Evolutionary conservation across 2,888 invertebrate genomes (phyloP), one percentile per base, ranked within the genome.

Genomic region (Idaea dimidiata): DNA sequence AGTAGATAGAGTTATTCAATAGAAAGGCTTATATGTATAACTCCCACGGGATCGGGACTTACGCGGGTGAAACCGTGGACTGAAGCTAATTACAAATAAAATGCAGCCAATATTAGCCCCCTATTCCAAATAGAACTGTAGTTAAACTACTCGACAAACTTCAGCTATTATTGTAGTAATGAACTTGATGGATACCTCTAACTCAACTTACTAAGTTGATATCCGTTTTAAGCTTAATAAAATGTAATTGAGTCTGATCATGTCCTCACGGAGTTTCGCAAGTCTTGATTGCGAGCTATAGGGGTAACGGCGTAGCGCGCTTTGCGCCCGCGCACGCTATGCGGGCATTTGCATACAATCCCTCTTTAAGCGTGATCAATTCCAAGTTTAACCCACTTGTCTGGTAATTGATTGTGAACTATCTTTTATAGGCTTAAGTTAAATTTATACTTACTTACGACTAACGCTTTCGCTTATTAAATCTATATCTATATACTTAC

Each of bases 291-390:
- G 54, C 18, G 62, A 59, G 60, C 16, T 60, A 60, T 74, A 71
- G 69, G 73, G 75, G 71, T 68, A 43, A 43, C 14, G 43, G 10
- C 43, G 43, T 18, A 10, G 17, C 17, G 56, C 56, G 56, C 7
- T 8, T 56, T 72, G 76, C 77, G 79, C 76, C 57, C 66, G 74
- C 78, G 79, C 81, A 78, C 76, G 75, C 73, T 73, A 89, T 89
- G 86, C 87, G 88, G 89, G 88, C 78, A 86, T 89, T 89, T 80
- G 75, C 86, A 86, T 88, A 83, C 83, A 86, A 86, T 86, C 77
- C 78, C 62, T 17, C 66, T 63, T 72, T 68, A 53, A 75, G 72
- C 65, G 67, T 76, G 76, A 82, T 80, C 81, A 78, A 82, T 80
- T 81, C 77, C 67, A 69, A 72, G 69, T 67, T 70, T 81, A 79